Evolutionary conservation across 64 coral and sea anemone species (phyloP).

Genomic region (Porites lutea): DNA sequence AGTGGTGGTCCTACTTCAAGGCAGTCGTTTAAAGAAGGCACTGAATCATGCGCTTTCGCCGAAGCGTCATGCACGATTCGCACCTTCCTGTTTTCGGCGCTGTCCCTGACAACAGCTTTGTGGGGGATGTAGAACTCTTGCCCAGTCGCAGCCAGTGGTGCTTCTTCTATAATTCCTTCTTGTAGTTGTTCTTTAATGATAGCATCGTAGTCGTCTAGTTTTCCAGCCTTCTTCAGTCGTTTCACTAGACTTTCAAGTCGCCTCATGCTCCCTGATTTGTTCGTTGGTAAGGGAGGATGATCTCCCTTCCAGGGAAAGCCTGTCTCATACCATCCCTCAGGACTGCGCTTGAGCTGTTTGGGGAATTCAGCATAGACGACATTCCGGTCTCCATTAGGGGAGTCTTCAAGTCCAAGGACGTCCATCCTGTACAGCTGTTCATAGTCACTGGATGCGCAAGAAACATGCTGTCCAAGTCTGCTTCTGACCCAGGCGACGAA

Average conservation of each 20-base stretch:
- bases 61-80: slow-evolving; percentile 47
- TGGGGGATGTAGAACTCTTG: slow-evolving; percentile 57
- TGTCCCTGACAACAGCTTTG: slow-evolving; percentile 38
- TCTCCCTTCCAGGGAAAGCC: slow-evolving; percentile 49
- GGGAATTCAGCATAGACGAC: slow-evolving; percentile 45
- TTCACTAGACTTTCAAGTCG: slow-evolving; percentile 24
- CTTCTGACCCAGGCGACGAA: slow-evolving; percentile 34
- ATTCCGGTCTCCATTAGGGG: slow-evolving; percentile 18
- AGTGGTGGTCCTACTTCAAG: slow-evolving; percentile 63
- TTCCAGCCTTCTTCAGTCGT: slow-evolving; percentile 7
- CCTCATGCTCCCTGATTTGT: slow-evolving; percentile 47
- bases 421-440: slow-evolving; percentile 53
- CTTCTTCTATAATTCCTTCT: slow-evolving; percentile 41
- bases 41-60: background rate
- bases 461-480: background rate
- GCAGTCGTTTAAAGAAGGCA: slow-evolving; percentile 55
- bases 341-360: slow-evolving; percentile 13
- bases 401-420: slow-evolving; percentile 61
- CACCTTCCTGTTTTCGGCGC: slow-evolving; percentile 29
- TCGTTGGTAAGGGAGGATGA: slow-evolving; percentile 28
- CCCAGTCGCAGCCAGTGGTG: background rate
- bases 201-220: slow-evolving; percentile 18
- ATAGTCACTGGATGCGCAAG: slow-evolving; percentile 13
- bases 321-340: slow-evolving; percentile 59
- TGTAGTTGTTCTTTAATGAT: slow-evolving; percentile 49